A percentile compares a stretch with the other conserved stretches of the same genome.
Conservation (phyloP, 1,140 invertebrate species). For the Drosophila nigrodunni region DNA sequence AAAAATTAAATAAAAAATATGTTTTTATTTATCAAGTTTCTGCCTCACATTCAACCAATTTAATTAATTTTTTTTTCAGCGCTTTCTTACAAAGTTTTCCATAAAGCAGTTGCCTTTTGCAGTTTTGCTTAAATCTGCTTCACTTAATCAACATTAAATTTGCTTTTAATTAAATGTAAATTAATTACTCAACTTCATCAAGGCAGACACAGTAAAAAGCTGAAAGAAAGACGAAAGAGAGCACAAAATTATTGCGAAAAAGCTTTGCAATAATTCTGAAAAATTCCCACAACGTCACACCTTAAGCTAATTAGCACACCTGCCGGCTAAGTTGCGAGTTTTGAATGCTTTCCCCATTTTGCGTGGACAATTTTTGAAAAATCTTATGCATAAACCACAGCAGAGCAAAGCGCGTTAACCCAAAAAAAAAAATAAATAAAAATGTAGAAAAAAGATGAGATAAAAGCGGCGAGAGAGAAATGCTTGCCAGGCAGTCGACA, state of each 20-base stretch:
- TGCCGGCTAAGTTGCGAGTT: neutral
- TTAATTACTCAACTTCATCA: slow-evolving; percentile 43
- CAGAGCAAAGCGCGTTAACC: slow-evolving; percentile 26
- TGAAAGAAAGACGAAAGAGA: neutral
- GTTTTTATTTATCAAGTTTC: too few species aligned
- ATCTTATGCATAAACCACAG: slow-evolving; percentile 57
- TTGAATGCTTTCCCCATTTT: neutral
- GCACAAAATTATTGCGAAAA: slow-evolving; percentile 34
- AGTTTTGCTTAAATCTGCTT: slow-evolving; percentile 2
- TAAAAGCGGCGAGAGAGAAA: slow-evolving; percentile 42
- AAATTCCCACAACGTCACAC: slow-evolving; percentile 26
- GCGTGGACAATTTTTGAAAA: slow-evolving; percentile 34
- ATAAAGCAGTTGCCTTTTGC: slow-evolving; percentile 11
- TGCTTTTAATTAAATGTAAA: slow-evolving; percentile 51
- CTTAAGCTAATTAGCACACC: slow-evolving; percentile 64
- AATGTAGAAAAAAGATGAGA: slow-evolving; percentile 24
- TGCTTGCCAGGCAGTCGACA: slow-evolving; percentile 7
- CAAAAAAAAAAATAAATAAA: slow-evolving; percentile 29
- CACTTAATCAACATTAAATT: slow-evolving; percentile 49
- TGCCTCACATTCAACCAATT: neutral
- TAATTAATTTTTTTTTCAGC: neutral
- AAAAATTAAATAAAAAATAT: too few species aligned
- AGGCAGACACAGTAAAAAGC: neutral
- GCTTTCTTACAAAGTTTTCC: neutral
- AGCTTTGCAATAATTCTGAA: slow-evolving; percentile 38